Conservation (phyloP, 2,888 invertebrate species). For the Pterostichus niger region DNA sequence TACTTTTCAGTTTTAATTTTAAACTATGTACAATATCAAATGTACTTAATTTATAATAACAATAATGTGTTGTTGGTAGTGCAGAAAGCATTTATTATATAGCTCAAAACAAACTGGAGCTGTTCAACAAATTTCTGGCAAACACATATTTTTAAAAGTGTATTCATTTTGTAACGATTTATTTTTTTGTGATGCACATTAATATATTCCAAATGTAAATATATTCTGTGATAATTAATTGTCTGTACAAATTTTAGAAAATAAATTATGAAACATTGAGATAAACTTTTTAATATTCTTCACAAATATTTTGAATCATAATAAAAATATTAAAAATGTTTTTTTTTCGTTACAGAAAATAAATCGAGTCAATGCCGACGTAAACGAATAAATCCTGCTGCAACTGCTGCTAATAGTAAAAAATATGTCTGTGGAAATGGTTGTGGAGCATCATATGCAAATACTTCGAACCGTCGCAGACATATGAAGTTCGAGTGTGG, state of each 20-base stretch:
- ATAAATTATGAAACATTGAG: neutral
- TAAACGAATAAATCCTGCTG: neutral
- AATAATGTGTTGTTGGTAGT: too few species aligned
- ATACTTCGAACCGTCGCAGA: slow-evolving; percentile 68
- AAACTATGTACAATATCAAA: too few species aligned
- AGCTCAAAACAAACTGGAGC: too few species aligned
- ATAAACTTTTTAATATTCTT: too few species aligned
- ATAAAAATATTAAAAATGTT: neutral
- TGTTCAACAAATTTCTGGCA: too few species aligned
- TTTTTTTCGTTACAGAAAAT: neutral
- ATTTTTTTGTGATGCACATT: too few species aligned
- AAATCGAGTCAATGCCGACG: neutral
- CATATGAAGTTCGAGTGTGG: slow-evolving; percentile 72
- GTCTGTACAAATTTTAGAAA: neutral
- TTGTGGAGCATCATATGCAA: slow-evolving; percentile 23
- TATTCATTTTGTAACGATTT: too few species aligned
- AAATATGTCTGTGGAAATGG: slow-evolving; percentile 11
- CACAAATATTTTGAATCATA: neutral
- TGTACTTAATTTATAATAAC: too few species aligned
- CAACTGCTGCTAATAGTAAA: neutral
- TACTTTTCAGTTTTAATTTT: too few species aligned
- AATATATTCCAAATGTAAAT: neutral
- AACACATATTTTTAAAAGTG: too few species aligned
- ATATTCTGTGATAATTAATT: neutral
- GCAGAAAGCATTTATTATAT: too few species aligned